Percentiles rank a stretch among this genome's conserved stretches.
These are phyloP conservation scores for Oligia latruncula DNA, from an alignment of 2,888 invertebrate species.

Conservation along the genomic window DNA sequence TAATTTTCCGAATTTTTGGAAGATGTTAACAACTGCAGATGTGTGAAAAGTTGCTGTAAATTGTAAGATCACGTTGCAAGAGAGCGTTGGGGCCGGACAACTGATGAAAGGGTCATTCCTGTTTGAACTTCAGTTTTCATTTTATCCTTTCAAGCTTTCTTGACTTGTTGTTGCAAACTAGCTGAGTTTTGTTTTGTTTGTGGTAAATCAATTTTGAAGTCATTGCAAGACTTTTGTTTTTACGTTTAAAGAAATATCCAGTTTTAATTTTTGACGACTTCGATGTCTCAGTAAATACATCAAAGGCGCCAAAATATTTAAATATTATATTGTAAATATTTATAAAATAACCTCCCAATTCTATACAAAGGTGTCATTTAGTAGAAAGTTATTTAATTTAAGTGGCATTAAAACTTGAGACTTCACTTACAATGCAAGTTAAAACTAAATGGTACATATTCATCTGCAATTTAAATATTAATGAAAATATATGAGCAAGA, in stretches of 20 bases:
- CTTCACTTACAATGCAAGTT: background rate
- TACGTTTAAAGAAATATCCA: background rate
- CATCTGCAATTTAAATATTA: slow-evolving; percentile 42
- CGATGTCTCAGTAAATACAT: background rate
- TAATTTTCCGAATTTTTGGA: background rate
- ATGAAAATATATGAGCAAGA: slow-evolving; percentile 48
- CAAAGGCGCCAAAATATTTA: background rate
- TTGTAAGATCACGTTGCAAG: background rate
- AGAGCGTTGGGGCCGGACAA: slow-evolving; percentile 51
- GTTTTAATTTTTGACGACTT: background rate
- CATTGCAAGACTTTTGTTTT: background rate
- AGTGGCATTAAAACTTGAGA: background rate
- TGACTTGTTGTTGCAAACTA: background rate
- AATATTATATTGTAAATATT: background rate
- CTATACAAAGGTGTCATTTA: background rate
- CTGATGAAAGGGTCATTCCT: slow-evolving; percentile 68
- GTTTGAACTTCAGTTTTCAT: background rate
- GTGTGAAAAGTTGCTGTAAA: background rate
- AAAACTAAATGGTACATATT: slow-evolving; percentile 42
- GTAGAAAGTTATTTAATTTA: background rate
- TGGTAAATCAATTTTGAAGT: background rate
- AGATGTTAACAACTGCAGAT: background rate
- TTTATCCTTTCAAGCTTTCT: background rate
- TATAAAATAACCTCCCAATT: background rate
- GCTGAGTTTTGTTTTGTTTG: background rate